Evolutionary conservation across 1,140 invertebrate species (phyloP), one percentile per base, ranked within the genome.

Genomic region (Hycleus cichorii): DNA sequence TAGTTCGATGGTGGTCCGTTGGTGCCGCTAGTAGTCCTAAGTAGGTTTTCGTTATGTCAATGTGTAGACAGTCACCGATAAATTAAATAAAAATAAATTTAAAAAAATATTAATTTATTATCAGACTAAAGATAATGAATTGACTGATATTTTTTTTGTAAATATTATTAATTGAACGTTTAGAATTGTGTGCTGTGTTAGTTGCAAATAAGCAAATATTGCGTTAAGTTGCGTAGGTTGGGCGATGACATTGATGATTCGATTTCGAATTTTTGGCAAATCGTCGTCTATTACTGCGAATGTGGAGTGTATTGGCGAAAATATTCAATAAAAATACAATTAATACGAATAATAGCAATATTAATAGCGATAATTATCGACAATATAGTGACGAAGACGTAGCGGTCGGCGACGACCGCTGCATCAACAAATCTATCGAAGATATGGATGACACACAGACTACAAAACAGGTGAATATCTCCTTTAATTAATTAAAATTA

Each of bases 241-340:
- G 60, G 65, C 64, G 61, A 66, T 66, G 65, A 64, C 63, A 65
- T 64, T 67, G 62, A 48, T 49, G 39, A 62, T 39, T 32, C 32
- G 32, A 32, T 32, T 59, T 38, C 48, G 52, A 56, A 59, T 54
- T 63, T 52, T 32, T 32, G 32, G 32, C 32, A 32, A 32, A 32
- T 32, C 32, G 7, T 5, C 32, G 4, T 7, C 32, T 5, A 32
- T 4, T 32, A 32, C 32, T 39, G 61, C 65, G 63, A 62, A 67
- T 67, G 65, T 67, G 65, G 65, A 62, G 60, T 62, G 60, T 59
- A 49, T 39, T 67, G 54, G 46, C 63, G 32, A 67, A 58, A 45
- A 64, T 67, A 50, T 64, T 67, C 56, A 51, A 50, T 39, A 64
- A 56, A 60, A 59, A 59, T 27, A 46, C 57, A 6, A 7, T 10